phyloP scores from a whole-genome alignment of 2,888 invertebrate genomes.

The Unio pictorum region DNA sequence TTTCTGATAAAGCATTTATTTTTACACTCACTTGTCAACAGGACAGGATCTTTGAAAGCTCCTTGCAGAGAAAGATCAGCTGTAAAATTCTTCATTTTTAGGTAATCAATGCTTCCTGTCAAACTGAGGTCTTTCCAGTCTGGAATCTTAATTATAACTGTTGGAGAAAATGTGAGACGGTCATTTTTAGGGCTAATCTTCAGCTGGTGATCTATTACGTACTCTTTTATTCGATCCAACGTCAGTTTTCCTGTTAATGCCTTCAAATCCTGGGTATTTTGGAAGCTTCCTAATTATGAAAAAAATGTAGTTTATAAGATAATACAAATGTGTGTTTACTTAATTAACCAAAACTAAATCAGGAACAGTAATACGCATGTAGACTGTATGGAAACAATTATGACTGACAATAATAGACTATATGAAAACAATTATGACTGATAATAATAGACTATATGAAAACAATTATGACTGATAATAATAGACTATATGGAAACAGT shows the following conservation, averaged over 20 bases:
- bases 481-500: no score
- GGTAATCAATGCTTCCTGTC: conserved; percentile 32
- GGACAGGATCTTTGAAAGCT: conserved; percentile 25
- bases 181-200: conserved; percentile 33
- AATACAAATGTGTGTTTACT: no score
- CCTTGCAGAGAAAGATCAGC: conserved; percentile 31
- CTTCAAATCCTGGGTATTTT: conserved; percentile 36
- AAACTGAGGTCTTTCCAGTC: conserved; percentile 41
- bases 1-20: no score
- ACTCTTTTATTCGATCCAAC: conserved; percentile 48
- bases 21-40: conserved; percentile 26
- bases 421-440: no score
- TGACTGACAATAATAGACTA: no score
- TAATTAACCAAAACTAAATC: no score
- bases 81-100: conserved; percentile 25
- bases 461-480: no score
- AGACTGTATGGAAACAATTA: no score
- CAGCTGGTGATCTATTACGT: conserved; percentile 51
- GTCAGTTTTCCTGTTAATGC: conserved; percentile 41
- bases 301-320: background rate
- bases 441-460: no score
- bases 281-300: conserved; percentile 34
- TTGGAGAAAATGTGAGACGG: conserved; percentile 43
- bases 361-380: no score
- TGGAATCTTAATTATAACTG: conserved; percentile 45